Base-by-base conservation (phyloP, 2,113 vertebrate genomes). In the Dromaius novaehollandiae region DNA sequence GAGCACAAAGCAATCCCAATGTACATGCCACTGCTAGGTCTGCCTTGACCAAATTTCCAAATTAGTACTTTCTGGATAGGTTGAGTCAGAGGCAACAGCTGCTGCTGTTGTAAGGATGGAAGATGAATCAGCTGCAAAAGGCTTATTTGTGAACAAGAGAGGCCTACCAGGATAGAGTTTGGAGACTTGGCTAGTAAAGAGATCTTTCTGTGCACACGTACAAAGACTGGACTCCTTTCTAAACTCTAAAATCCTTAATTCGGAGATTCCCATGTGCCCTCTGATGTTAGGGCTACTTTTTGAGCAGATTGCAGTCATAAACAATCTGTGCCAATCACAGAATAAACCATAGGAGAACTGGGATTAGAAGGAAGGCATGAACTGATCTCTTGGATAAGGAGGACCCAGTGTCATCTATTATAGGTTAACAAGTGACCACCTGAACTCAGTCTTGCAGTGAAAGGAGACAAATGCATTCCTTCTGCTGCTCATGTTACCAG, bases 81-180 rank as follows among this genome's bases (percentile, higher is more conserved):
- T 64, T 95, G 93, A 95, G 78, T 95, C 91, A 95, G 87, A 92
- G 85, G 79, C 82, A 93, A 60, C 82, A 95, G 92, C 94, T 95
- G 91, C 86, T 58, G 86, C 92, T 94, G 85, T 75, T 93, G 87
- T 68, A 88, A 89, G 68, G 79, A 68, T 86, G 85, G 93, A 81
- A 95, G 94, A 91, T 88, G n/a, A 93, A 55, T 91, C n/a, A 3
- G 51, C 65, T 91, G 79, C 50, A 24, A 58, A 87, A 89, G 40
- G 46, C 58, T 95, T 36, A 34, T 88, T 86, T 91, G 55, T n/a
- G 28, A 95, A 55, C 0, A 1, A 40, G 64, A 44, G 48, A 89
- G 60, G 21, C 78, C 48, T 91, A n/a, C 36, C 26, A 50, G 63
- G 53, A 25, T 48, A 68, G 69, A 64, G 77, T 36, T 93, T 88